A percentile compares a stretch with the other conserved stretches of the same genome.
Evolutionary conservation across 2,797 vertebrate species (phyloP).

Genomic region (Cyclopterus lumpus): DNA sequence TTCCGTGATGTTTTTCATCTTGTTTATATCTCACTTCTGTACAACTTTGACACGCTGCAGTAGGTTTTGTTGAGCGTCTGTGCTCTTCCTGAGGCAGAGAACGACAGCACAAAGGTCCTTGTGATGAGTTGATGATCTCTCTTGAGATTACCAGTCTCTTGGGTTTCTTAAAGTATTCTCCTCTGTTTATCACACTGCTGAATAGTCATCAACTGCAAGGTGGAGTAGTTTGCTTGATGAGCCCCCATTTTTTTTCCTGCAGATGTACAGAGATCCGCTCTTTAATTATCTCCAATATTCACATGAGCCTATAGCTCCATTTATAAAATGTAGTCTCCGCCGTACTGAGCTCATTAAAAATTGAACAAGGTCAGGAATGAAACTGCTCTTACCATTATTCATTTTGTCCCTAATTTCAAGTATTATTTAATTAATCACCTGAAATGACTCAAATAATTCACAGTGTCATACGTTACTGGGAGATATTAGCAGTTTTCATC

Average conservation of each 20-base stretch:
- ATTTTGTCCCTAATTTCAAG: slow-evolving; percentile 83
- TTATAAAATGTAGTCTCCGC: slow-evolving; percentile 80
- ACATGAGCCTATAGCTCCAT: slow-evolving; percentile 76
- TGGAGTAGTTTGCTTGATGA: slow-evolving; percentile 58
- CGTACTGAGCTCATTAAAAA: slow-evolving; percentile 85
- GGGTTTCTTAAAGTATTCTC: slow-evolving; percentile 66
- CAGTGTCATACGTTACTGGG: slow-evolving; percentile 64
- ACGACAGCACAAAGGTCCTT: slow-evolving; percentile 61
- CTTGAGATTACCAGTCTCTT: slow-evolving; percentile 65
- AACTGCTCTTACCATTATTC: slow-evolving; percentile 83
- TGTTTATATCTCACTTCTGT: slow-evolving; percentile 47
- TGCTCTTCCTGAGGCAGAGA: slow-evolving; percentile 59
- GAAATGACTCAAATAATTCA: slow-evolving; percentile 78
- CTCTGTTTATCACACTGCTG: slow-evolving; percentile 63
- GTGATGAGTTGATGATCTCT: slow-evolving; percentile 74
- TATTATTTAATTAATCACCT: slow-evolving; percentile 84
- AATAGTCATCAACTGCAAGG: slow-evolving; percentile 62
- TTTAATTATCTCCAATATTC: slow-evolving; percentile 82
- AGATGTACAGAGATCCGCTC: slow-evolving; percentile 65
- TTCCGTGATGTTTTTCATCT: slow-evolving; percentile 30
- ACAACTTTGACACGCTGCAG: slow-evolving; percentile 62
- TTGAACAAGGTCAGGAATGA: slow-evolving; percentile 87
- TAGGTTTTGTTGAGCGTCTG: slow-evolving; percentile 49
- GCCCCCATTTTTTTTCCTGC: slow-evolving; percentile 14
- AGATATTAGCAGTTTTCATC: slow-evolving; percentile 58